Evolutionary conservation across 2,888 invertebrate genomes (phyloP), one percentile per base, ranked within the genome.

Genomic region (Gastracanthus pulcherrimus): DNA sequence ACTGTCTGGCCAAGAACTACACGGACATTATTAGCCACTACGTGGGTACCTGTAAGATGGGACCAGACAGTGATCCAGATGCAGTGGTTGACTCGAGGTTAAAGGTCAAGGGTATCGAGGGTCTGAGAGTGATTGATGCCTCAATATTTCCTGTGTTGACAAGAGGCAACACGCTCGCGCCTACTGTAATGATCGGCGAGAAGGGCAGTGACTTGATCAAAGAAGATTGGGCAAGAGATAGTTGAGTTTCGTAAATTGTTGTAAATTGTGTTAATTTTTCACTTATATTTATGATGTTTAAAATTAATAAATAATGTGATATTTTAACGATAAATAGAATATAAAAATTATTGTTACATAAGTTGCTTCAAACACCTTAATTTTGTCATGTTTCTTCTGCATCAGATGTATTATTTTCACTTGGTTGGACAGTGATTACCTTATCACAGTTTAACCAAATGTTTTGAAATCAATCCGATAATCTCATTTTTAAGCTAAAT

Each of bases 111-210:
- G 93, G 93, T 16, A 88, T 93, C 4, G 82, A 88, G 74, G 88
- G 91, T 1, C 86, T 93, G 26, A 88, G 93, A 67, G 93, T 93
- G 3, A 92, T 93, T 2, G 93, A 93, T 84, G 93, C 92, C 4
- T 93, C 93, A 7, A 90, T 93, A 36, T 93, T 93, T 92, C 93
- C 93, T 0, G 89, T 90, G 60, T 89, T 93, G 34, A 90, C 92
- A 0, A 91, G 93, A 13, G 93, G 93, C 13, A 93, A 93, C 87
- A 92, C 93, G 0, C 92, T 92, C 82, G 92, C 92, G 19, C 92
- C 92, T 1, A 90, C 92, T 31, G 89, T 92, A 71, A 93, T 93
- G 93, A 93, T 93, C 69, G 93, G 92, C 2, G 93, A 93, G 85
- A 93, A 92, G 82, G 93, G 92, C 0, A 88, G 93, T 5, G 93